Conservation (phyloP, 1,140 invertebrate genomes). For the Carposina sasakii region DNA sequence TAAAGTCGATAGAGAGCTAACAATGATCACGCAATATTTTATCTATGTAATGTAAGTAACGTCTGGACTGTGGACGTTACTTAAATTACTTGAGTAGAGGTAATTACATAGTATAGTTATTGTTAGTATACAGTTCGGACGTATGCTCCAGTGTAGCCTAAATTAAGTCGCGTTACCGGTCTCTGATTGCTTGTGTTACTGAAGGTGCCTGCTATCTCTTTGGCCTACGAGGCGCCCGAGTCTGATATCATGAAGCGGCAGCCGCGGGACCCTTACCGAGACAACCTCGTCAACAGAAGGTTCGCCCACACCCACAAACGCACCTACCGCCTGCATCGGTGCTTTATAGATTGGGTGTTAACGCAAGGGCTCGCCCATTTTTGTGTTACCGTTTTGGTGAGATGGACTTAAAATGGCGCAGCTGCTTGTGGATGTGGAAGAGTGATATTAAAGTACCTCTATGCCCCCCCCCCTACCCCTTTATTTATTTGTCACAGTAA, state of each 20-base stretch:
- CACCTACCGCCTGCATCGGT: too few relatives aligned
- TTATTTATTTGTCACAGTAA: too few relatives aligned
- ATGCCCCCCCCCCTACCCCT: conserved; percentile 13
- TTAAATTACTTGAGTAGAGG: too few relatives aligned
- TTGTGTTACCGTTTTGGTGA: conserved; percentile 33
- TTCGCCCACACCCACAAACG: too few relatives aligned
- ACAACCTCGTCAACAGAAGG: conserved; percentile 97
- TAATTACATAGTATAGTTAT: too few relatives aligned
- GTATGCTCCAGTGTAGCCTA: conserved; percentile 31
- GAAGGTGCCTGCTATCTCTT: conserved; percentile 95
- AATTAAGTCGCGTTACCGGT: conserved; percentile 33
- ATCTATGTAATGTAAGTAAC: too few relatives aligned
- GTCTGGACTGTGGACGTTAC: too few relatives aligned
- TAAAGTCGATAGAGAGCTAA: conserved; percentile 39
- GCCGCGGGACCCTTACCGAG: conserved; percentile 93
- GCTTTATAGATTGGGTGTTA: conserved; percentile 65
- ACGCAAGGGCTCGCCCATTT: conserved; percentile 46
- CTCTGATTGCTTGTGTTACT: conserved; percentile 70
- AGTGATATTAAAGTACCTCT: conserved; percentile 45
- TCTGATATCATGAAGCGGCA: conserved; percentile 98
- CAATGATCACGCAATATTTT: conserved; percentile 50
- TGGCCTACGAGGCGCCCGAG: conserved; percentile 97
- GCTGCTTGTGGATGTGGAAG: conserved; percentile 67
- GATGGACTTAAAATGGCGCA: conserved; percentile 43
- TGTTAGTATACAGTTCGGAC: conserved; percentile 31